Percentiles rank a stretch among this genome's conserved stretches.
Evolutionary conservation across 2,113 vertebrate species (phyloP).

Genomic region (Cromileptes altivelis): DNA sequence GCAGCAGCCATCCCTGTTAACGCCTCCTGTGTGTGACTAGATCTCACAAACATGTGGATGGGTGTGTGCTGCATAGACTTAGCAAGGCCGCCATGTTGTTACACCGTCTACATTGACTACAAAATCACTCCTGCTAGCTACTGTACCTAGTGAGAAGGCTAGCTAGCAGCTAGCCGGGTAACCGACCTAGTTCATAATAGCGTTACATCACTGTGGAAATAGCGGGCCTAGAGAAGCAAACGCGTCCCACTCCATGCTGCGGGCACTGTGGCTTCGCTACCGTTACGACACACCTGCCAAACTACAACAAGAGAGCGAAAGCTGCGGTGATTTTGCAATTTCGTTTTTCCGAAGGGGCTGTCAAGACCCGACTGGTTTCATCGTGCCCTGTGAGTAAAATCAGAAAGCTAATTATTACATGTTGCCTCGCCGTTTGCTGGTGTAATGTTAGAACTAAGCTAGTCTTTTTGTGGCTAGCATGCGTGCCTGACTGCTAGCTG

Average conservation of each 20-base stretch:
- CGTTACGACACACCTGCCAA: conserved; percentile 44
- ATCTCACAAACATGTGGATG: conserved; percentile 58
- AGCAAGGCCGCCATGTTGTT: conserved; percentile 33
- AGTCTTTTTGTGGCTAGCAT: not conserved
- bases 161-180: conserved; percentile 29
- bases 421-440: not conserved
- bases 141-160: conserved; percentile 16
- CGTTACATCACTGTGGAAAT: conserved; percentile 74
- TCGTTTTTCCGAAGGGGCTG: conserved; percentile 40
- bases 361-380: conserved; percentile 59
- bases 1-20: not conserved
- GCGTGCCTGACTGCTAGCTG: not conserved
- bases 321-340: conserved; percentile 54
- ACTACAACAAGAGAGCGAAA: not conserved
- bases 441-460: not conserved
- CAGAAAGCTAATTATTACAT: not conserved
- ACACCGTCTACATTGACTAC: not conserved
- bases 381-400: conserved; percentile 69
- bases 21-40: conserved; percentile 6
- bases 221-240: conserved; percentile 22
- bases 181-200: conserved; percentile 69
- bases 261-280: not conserved
- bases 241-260: not conserved
- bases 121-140: not conserved
- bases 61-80: rapidly evolving